These are phyloP conservation scores for Lithophane ornitopus DNA, from an alignment of 2,888 invertebrate species.

Conservation along the genomic window DNA sequence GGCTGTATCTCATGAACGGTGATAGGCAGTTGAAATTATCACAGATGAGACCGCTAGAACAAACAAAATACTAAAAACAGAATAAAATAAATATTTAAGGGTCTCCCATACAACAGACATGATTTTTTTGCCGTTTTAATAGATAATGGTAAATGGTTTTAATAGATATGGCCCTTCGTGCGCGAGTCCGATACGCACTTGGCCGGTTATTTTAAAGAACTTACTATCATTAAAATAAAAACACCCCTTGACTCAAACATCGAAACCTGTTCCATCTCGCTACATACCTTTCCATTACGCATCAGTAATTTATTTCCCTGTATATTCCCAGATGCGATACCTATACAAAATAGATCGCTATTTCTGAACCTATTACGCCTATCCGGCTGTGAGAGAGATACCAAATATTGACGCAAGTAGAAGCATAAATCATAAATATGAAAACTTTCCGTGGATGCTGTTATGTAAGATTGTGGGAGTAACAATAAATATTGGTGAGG, in stretches of 20 bases:
- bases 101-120: too few species aligned
- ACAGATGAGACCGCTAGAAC: too few species aligned
- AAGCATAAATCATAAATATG: slow-evolving; percentile 72
- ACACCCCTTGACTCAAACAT: background rate
- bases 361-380: slow-evolving; percentile 65
- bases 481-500: slow-evolving; percentile 50
- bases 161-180: too few species aligned
- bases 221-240: too few species aligned
- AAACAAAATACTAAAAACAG: too few species aligned
- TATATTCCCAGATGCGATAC: slow-evolving; percentile 37
- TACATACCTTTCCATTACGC: slow-evolving; percentile 16
- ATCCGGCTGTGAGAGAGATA: slow-evolving; percentile 68
- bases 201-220: too few species aligned
- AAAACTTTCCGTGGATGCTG: slow-evolving; percentile 64
- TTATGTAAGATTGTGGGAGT: slow-evolving; percentile 57
- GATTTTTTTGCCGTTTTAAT: too few species aligned
- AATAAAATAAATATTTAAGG: too few species aligned
- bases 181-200: too few species aligned
- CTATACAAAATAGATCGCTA: slow-evolving; percentile 58
- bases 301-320: slow-evolving; percentile 52
- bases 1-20: too few species aligned
- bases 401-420: slow-evolving; percentile 72
- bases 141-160: too few species aligned
- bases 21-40: too few species aligned
- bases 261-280: background rate